Conservation (phyloP, 2,888 invertebrate species). For the Lochmaea crataegi region DNA sequence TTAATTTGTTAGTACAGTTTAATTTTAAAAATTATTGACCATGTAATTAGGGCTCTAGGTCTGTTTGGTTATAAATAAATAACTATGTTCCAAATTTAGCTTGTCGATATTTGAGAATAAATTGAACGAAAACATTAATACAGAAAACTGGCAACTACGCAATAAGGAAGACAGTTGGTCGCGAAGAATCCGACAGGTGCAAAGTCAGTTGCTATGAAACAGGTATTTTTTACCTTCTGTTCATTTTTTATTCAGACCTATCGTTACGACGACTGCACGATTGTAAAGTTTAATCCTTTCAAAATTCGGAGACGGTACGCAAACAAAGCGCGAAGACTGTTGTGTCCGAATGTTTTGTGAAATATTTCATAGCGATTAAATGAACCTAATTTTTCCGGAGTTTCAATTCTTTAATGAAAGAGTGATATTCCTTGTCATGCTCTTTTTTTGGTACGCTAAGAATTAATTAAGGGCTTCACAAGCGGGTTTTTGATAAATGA, state of each 20-base stretch:
- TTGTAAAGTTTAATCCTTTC: background rate
- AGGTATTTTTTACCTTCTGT: conserved; percentile 51
- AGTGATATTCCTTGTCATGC: too few relatives aligned
- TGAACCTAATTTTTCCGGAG: too few relatives aligned
- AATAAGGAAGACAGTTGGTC: conserved; percentile 53
- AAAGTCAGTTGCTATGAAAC: conserved; percentile 54
- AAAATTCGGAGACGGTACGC: background rate
- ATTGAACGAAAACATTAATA: background rate
- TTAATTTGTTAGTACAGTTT: too few relatives aligned
- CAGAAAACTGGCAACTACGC: conserved; percentile 42
- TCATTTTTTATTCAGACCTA: conserved; percentile 33
- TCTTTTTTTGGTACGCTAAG: too few relatives aligned
- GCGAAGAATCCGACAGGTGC: conserved; percentile 53
- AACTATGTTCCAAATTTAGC: too few relatives aligned
- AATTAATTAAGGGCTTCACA: too few relatives aligned
- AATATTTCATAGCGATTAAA: background rate
- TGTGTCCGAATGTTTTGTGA: background rate
- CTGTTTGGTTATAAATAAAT: too few relatives aligned
- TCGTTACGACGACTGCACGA: conserved; percentile 8
- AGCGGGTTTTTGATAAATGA: too few relatives aligned
- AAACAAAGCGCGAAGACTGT: background rate
- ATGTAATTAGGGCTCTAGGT: too few relatives aligned
- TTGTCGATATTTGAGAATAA: too few relatives aligned
- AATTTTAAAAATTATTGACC: too few relatives aligned
- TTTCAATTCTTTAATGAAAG: too few relatives aligned